Evolutionary conservation across 2,113 vertebrate genomes (phyloP).

Genomic region (Tenrec ecaudatus): DNA sequence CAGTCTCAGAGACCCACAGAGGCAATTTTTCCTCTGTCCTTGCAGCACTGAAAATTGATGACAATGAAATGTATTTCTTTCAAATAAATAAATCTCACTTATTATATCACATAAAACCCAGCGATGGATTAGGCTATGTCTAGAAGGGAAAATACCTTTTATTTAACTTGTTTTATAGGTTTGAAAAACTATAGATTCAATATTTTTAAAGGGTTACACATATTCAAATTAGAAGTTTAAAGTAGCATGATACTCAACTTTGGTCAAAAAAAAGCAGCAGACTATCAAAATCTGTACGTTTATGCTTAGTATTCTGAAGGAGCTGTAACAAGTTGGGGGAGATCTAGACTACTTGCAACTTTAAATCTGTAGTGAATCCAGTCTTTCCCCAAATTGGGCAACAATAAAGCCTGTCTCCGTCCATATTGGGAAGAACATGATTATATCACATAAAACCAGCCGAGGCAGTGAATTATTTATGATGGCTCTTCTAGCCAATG

Average conservation of each 20-base stretch:
- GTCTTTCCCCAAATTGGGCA: constrained; percentile 5
- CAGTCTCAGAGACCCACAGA: too few relatives aligned
- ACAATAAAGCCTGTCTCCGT: neutral
- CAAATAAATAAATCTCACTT: too few relatives aligned
- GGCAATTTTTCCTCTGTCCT: too few relatives aligned
- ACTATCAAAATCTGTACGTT: neutral
- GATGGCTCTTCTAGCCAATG: too few relatives aligned
- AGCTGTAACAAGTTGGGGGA: constrained; percentile 22
- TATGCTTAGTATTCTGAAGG: constrained; percentile 32
- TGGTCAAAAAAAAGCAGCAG: neutral
- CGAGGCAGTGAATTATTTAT: too few relatives aligned
- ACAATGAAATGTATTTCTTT: too few relatives aligned
- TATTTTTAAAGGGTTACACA: neutral
- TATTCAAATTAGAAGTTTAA: constrained; percentile 10
- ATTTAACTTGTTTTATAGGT: neutral
- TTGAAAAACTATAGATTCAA: constrained; percentile 31
- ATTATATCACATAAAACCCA: too few relatives aligned
- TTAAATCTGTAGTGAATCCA: constrained; percentile 7
- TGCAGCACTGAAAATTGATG: too few relatives aligned
- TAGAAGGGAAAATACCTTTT: constrained; percentile 8
- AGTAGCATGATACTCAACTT: neutral
- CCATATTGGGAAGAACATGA: constrained; percentile 40
- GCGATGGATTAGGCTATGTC: neutral
- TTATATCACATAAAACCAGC: constrained; percentile 14
- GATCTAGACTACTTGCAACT: constrained; percentile 28